Base-by-base conservation (phyloP, 2,888 invertebrate species). In the Anoplius nigerrimus region DNA sequence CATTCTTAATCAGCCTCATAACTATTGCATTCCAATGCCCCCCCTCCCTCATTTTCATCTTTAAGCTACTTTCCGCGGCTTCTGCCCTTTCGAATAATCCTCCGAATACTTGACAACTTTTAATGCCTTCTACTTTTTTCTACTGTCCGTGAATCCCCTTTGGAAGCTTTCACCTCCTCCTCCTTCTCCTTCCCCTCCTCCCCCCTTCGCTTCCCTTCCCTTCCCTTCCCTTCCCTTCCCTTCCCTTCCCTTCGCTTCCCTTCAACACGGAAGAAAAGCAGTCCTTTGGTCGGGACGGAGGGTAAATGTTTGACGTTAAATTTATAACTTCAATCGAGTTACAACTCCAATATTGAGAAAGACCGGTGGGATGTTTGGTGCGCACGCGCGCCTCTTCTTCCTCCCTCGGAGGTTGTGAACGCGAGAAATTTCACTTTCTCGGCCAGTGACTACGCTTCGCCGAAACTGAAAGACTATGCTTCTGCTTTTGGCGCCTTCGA, bases 401-500 rank as follows among this genome's bases (percentile, higher is more conserved):
- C 15, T 5, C 5, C 8, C 6, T 6, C 34, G 34, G 48, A 48
- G 18, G 11, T n/a, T 5, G 48, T 48, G n/a, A 48, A 4, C 20
- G 21, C 16, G 52, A 20, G 11, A 13, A 20, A 51, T 61, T 62
- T 57, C 21, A 45, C 54, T 16, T 15, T 53, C 43, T 8, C n/a
- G 18, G 4, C 11, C 34, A 34, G 11, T 34, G 6, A 34, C 11
- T 34, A 34, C 34, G 8, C 8, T n/a, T n/a, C 11, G 34, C 8
- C 1, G 34, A 34, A 24, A 24, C 2, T 2, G 24, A 67, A 63
- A 65, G 74, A 80, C 83, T 78, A 54, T 71, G 81, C 79, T 78
- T 76, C 72, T 76, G 78, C 82, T 78, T 79, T 84, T 83, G 80
- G 82, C 85, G 71, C 82, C 84, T 83, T 76, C 71, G 74, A 80